phyloP scores from a whole-genome alignment of 1,140 invertebrate genomes.

The Riptortus pedestris region DNA sequence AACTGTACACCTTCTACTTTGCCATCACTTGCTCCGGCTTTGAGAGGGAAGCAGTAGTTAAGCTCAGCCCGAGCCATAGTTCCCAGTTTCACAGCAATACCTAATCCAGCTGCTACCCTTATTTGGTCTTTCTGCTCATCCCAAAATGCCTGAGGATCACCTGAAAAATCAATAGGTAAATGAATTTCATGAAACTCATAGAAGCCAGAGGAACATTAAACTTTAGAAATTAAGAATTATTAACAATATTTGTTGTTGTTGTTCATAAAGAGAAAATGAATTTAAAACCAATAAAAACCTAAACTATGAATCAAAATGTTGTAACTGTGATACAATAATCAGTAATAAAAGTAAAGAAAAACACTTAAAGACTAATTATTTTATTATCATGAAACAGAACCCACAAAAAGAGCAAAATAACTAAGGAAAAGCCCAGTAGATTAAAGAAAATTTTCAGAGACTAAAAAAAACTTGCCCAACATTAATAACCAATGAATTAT shows the following conservation, averaged over 20 bases:
- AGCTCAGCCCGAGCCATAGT: slow-evolving; percentile 71
- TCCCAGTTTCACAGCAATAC: slow-evolving; percentile 65
- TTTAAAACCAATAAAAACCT: neutral
- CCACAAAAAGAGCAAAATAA: no score
- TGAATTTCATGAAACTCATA: neutral
- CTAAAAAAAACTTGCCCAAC: no score
- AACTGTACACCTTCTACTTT: slow-evolving; percentile 52
- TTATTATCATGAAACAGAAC: no score
- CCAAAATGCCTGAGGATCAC: neutral
- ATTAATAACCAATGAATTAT: no score
- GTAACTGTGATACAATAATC: no score
- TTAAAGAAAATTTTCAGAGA: no score
- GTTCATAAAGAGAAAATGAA: neutral
- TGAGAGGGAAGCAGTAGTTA: slow-evolving; percentile 67
- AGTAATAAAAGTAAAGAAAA: no score
- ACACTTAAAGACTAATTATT: no score
- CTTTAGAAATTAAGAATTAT: neutral
- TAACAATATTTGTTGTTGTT: neutral
- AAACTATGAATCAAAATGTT: neutral
- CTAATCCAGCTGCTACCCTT: slow-evolving; percentile 54
- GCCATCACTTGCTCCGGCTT: slow-evolving; percentile 41
- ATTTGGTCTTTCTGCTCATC: slow-evolving; percentile 33
- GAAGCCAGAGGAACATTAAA: neutral
- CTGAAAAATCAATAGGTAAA: slow-evolving; percentile 1
- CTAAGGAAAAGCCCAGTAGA: no score